Base-by-base conservation (phyloP, 2,113 vertebrate species). In the Crypturellus undulatus region DNA sequence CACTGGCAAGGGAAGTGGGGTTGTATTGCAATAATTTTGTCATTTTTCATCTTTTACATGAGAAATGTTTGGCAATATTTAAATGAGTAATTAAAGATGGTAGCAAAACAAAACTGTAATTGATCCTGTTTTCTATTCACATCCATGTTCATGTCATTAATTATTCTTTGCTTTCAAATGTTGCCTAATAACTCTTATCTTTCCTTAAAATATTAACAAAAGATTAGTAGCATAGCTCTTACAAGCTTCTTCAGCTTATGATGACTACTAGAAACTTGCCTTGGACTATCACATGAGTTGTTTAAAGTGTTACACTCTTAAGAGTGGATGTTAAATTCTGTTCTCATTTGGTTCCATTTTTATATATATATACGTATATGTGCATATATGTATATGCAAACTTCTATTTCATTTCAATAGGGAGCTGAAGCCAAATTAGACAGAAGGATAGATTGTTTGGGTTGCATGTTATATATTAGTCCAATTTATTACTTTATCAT, bases 381-480 rank as follows among this genome's bases (percentile, higher is more conserved):
- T 38, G 38, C 9, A 9, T 42, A 10, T 42, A 12, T 42, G 12
- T 12, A 36, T 28, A 34, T 30, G 26, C 3, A 83, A 58, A 62
- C 21, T 71, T 86, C 24, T 21, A 63, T 25, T 24, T 77, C 0
- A 26, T 88, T 90, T 82, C 4, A 13, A 14, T 7, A n/a, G 6
- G 21, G 12, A 94, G 89, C 49, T 42, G 4, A 63, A 92, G 34
- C 7, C 56, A 97, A 96, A 97, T 95, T 86, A 91, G 24, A 72
- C 25, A 92, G 69, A 92, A 91, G 59, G 49, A 90, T 49, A 86
- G 18, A n/a, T 93, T 96, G 24, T 3, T 8, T 69, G 9, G 68
- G 63, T 95, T 38, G 87, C 79, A 91, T 93, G 32, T 84, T 82
- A 70, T 51, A 8, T 71, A 81, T 91, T 87, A 78, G 87, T 87